Percentiles rank a stretch among this genome's conserved stretches.
These are phyloP conservation scores for Melinopterus prodromus DNA, from an alignment of 2,888 invertebrate genomes.

Conservation along the genomic window DNA sequence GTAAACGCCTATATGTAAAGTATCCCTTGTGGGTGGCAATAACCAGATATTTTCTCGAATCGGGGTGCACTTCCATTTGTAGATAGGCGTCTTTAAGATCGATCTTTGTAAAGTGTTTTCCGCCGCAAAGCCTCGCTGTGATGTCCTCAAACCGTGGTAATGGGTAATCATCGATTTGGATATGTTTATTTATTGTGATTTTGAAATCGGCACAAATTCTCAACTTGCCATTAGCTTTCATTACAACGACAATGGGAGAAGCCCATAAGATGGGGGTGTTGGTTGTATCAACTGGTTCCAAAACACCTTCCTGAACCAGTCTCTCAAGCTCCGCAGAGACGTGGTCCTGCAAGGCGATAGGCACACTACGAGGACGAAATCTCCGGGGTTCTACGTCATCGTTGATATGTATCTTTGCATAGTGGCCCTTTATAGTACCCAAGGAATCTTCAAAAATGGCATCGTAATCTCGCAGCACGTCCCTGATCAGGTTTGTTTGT, in stretches of 20 bases:
- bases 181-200: constrained; percentile 39
- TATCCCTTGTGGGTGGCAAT: constrained; percentile 23
- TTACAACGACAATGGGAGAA: constrained; percentile 40
- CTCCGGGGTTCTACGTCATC: too few species aligned
- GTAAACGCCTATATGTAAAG: constrained; percentile 1
- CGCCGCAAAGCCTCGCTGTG: too few species aligned
- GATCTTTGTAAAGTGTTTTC: too few species aligned
- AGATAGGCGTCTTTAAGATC: too few species aligned
- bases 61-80: constrained; percentile 30
- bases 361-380: constrained; percentile 15
- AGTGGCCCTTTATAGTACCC: too few species aligned
- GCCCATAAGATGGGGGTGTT: constrained; percentile 43
- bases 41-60: constrained; percentile 23
- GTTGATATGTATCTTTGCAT: too few species aligned
- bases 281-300: constrained; percentile 42
- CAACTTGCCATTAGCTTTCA: constrained; percentile 42
- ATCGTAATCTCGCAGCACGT: too few species aligned
- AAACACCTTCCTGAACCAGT: constrained; percentile 38
- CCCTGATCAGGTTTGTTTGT: too few species aligned
- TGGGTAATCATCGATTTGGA: constrained; percentile 33
- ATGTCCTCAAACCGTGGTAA: constrained; percentile 39
- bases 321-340: constrained; percentile 42
- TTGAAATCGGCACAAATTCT: constrained; percentile 43
- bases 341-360: constrained; percentile 35
- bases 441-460: too few species aligned